Conservation (phyloP, 2,113 vertebrate species). For the Eleginops maclovinus region DNA sequence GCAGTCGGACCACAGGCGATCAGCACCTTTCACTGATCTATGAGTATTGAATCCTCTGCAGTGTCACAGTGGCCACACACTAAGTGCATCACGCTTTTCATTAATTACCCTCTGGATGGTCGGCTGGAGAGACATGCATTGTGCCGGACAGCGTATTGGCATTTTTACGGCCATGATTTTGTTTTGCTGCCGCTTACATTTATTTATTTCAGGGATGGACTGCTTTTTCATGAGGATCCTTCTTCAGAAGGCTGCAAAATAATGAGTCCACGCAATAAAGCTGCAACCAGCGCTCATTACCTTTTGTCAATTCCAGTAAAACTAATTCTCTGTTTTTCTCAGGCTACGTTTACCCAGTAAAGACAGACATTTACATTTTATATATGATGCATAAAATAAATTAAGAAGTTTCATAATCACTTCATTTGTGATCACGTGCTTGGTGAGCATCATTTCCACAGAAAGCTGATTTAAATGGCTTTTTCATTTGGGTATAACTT, state of each 20-base stretch:
- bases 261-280: slow-evolving; percentile 19
- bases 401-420: background rate
- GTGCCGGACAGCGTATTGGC: slow-evolving; percentile 74
- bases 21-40: slow-evolving; percentile 76
- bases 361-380: background rate
- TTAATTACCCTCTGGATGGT: slow-evolving; percentile 74
- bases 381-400: background rate
- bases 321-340: background rate
- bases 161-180: slow-evolving; percentile 81
- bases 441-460: background rate
- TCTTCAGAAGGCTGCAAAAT: slow-evolving; percentile 31
- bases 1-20: slow-evolving; percentile 56
- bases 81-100: slow-evolving; percentile 63
- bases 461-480: background rate
- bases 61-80: slow-evolving; percentile 61
- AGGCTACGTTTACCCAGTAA: background rate
- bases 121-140: slow-evolving; percentile 67
- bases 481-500: background rate
- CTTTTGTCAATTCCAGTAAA: background rate
- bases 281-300: background rate
- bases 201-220: slow-evolving; percentile 61
- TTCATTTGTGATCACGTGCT: background rate
- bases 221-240: slow-evolving; percentile 56
- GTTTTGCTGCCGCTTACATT: slow-evolving; percentile 80
- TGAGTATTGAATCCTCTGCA: slow-evolving; percentile 75